phyloP scores from a whole-genome alignment of 2,888 invertebrate species.

The Phymatocera aterrima region DNA sequence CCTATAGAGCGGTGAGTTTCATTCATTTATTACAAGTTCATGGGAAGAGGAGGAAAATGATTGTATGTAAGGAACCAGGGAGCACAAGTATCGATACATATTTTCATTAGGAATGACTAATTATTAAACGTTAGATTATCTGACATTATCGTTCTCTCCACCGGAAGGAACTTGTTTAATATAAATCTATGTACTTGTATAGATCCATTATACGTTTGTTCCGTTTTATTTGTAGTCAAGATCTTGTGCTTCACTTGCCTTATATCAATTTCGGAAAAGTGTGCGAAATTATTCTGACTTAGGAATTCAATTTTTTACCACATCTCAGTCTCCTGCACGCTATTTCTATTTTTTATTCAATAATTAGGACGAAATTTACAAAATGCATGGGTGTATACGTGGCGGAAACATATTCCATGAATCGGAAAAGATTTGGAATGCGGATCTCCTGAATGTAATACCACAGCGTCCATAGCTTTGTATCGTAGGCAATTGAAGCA shows the following conservation, averaged over 20 bases:
- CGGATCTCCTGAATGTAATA: not conserved
- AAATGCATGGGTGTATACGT: not conserved
- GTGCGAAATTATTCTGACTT: too few species aligned
- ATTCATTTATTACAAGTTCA: not conserved
- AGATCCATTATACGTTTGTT: too few species aligned
- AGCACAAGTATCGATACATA: not conserved
- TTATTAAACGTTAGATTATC: not conserved
- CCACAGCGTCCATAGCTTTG: too few species aligned
- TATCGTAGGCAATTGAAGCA: not conserved
- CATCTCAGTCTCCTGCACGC: too few species aligned
- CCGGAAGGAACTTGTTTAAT: not conserved
- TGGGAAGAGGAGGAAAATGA: not conserved
- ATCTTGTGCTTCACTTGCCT: too few species aligned
- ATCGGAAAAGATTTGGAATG: not conserved
- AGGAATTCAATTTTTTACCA: too few species aligned
- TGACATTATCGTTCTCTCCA: not conserved
- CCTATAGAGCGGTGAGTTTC: not conserved
- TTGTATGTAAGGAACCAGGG: not conserved
- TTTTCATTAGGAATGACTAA: not conserved
- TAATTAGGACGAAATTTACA: too few species aligned
- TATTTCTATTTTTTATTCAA: too few species aligned
- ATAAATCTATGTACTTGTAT: not conserved
- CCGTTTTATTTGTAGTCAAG: too few species aligned
- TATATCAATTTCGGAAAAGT: too few species aligned
- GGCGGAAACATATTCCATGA: not conserved